Conservation (phyloP, 2,888 invertebrate species). For the Epiblema foenella region DNA sequence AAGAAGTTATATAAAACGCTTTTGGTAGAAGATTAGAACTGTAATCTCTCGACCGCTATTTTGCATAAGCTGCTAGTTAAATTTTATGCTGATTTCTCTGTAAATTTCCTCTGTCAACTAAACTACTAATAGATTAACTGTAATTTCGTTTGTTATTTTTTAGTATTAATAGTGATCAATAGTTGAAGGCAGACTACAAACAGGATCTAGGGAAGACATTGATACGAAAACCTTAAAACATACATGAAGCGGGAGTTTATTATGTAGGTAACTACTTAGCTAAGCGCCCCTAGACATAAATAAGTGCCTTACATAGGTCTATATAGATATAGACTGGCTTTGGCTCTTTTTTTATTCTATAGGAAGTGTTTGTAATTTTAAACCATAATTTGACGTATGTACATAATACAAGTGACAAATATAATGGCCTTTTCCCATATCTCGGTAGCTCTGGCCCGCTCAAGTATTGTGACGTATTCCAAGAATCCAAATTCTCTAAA, state of each 20-base stretch:
- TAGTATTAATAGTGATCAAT: too few species aligned
- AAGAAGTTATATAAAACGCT: slow-evolving; percentile 28
- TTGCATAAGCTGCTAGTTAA: slow-evolving; percentile 22
- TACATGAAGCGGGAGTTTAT: neutral
- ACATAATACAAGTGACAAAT: neutral
- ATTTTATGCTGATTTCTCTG: neutral
- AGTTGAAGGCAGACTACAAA: too few species aligned
- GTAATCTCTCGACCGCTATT: slow-evolving; percentile 21
- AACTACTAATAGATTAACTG: neutral
- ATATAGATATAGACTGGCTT: neutral
- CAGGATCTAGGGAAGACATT: neutral
- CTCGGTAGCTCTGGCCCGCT: slow-evolving; percentile 81
- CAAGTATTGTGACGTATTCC: slow-evolving; percentile 85
- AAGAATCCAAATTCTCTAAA: slow-evolving; percentile 85
- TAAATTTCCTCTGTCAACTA: neutral
- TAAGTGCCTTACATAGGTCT: neutral
- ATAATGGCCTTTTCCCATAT: slow-evolving; percentile 77
- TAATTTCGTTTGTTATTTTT: neutral
- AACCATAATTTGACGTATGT: neutral
- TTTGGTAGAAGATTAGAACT: slow-evolving; percentile 19
- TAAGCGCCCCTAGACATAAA: neutral
- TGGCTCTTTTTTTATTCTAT: neutral
- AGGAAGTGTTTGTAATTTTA: neutral
- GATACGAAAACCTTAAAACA: neutral
- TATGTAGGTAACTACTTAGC: neutral